phyloP scores from a whole-genome alignment of 2,797 vertebrate species.

The Falco concolor region DNA sequence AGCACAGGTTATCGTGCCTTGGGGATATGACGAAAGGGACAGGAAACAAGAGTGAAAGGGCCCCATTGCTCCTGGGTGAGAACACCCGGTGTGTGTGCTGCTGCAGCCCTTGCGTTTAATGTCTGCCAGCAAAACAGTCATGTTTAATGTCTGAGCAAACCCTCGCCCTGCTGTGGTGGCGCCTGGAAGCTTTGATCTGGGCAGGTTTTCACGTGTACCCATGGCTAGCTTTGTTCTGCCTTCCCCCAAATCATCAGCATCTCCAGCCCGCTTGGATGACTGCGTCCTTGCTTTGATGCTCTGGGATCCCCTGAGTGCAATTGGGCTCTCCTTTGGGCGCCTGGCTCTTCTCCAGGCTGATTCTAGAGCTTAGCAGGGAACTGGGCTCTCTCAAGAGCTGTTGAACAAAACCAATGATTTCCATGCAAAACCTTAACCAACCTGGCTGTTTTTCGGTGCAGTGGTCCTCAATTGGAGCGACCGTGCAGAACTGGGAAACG shows the following conservation, averaged over 20 bases:
- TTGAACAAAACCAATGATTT: not conserved
- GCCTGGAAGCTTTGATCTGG: not conserved
- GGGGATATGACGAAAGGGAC: not conserved
- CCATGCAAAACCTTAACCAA: not conserved
- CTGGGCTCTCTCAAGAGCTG: not conserved
- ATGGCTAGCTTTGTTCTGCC: not conserved
- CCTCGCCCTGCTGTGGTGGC: not conserved
- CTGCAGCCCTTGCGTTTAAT: not conserved
- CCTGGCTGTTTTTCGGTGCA: not conserved
- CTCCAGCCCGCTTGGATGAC: not conserved
- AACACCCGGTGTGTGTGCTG: not conserved
- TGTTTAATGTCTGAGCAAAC: not conserved
- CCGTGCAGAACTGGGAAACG: not conserved
- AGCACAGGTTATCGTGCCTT: not conserved
- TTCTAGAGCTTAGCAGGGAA: not conserved
- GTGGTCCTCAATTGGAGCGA: not conserved
- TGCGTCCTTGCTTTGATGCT: not conserved
- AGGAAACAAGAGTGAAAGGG: constrained; percentile 32
- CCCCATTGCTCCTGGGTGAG: not conserved
- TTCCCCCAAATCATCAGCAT: not conserved
- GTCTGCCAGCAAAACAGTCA: not conserved
- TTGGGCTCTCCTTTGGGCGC: fast-evolving
- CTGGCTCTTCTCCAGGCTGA: not conserved
- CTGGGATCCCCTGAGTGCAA: not conserved
- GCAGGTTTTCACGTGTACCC: not conserved